These are phyloP conservation scores for Alethe castanea DNA, from an alignment of 2,113 vertebrate species.

Conservation along the genomic window DNA sequence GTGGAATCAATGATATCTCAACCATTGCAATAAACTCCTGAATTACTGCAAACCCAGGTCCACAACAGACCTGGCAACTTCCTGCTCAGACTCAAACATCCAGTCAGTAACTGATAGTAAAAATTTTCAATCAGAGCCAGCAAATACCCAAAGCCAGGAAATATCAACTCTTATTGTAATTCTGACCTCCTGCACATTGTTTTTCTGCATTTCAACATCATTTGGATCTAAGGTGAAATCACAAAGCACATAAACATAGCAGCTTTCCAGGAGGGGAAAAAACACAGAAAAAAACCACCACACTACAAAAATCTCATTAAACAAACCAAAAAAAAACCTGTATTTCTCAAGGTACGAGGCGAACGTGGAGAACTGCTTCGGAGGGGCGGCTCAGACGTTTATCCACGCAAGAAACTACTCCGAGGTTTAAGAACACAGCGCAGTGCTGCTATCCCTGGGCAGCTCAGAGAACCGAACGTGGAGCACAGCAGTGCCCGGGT, in stretches of 20 bases:
- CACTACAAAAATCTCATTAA: neutral
- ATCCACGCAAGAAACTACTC: accelerated
- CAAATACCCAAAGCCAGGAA: neutral
- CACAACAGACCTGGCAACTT: neutral
- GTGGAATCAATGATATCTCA: neutral
- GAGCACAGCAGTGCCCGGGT: accelerated
- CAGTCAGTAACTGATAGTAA: neutral
- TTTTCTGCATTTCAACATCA: neutral
- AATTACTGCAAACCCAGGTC: accelerated
- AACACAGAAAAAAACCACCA: neutral
- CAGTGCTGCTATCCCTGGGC: accelerated
- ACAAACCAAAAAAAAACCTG: too few species aligned
- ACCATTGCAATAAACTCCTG: neutral
- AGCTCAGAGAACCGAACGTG: accelerated
- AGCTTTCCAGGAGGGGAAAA: neutral
- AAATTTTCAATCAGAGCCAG: neutral
- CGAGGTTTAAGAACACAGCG: accelerated
- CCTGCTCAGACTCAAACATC: neutral
- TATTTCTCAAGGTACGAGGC: neutral
- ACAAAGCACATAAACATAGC: accelerated
- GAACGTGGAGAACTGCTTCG: neutral
- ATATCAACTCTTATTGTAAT: neutral
- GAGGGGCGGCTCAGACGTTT: neutral
- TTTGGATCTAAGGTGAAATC: neutral
- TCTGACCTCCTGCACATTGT: neutral